These are phyloP conservation scores for Pogoniulus pusillus DNA, from an alignment of 2,797 vertebrate species.

Conservation along the genomic window DNA sequence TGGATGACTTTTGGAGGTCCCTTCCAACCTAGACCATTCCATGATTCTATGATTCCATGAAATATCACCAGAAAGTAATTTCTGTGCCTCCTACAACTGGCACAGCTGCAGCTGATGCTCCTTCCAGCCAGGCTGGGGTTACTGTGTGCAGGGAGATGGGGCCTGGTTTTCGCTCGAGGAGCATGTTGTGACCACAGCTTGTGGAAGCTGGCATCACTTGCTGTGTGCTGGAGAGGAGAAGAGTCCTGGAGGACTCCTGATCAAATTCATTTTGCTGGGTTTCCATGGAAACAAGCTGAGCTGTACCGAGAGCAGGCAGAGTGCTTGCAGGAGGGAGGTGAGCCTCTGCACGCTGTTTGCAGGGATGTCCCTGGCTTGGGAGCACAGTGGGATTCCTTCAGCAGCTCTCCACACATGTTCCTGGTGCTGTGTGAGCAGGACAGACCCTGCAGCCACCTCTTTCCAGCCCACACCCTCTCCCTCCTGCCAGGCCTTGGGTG, in stretches of 20 bases:
- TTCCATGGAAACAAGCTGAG: not conserved
- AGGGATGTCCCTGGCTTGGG: not conserved
- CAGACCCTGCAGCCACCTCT: not conserved
- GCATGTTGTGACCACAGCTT: not conserved
- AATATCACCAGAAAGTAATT: not conserved
- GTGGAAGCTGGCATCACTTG: not conserved
- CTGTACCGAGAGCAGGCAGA: not conserved
- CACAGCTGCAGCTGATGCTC: not conserved
- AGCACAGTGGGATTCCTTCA: not conserved
- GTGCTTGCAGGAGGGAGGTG: not conserved
- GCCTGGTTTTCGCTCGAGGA: not conserved
- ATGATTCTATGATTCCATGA: too few species aligned
- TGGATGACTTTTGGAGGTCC: too few species aligned
- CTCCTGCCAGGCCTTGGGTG: not conserved
- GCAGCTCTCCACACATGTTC: not conserved
- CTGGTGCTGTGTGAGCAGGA: not conserved
- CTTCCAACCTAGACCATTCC: too few species aligned
- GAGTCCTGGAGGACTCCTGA: not conserved
- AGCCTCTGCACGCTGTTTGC: accelerated
- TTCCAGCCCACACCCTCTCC: not conserved
- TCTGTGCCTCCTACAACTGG: not conserved
- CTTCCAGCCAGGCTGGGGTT: not conserved
- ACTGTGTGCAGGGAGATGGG: not conserved
- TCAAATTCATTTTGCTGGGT: not conserved
- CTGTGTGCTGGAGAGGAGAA: not conserved